Evolutionary conservation across 2,888 invertebrate genomes (phyloP).

Genomic region (Cacoxenus indagator): DNA sequence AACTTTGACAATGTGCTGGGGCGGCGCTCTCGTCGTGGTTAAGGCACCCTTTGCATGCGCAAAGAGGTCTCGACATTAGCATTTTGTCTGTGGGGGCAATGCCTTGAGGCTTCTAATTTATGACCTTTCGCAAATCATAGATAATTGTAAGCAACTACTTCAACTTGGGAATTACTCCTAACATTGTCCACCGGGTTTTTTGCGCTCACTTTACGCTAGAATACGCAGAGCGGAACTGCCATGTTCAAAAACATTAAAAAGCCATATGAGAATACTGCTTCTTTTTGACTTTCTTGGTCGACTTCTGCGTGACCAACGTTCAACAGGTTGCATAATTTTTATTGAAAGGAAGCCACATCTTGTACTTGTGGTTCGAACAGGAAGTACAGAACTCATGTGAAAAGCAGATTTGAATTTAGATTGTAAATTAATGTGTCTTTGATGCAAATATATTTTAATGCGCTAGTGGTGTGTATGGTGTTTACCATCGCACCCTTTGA

Average conservation of each 20-base stretch:
- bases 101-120: slow-evolving; percentile 14
- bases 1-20: slow-evolving; percentile 12
- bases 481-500: no score
- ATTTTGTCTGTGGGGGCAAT: slow-evolving; percentile 10
- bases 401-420: not conserved
- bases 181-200: not conserved
- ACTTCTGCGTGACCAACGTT: slow-evolving; percentile 5
- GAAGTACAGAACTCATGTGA: slow-evolving; percentile 12
- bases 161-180: not conserved
- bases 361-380: not conserved
- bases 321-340: slow-evolving; percentile 16
- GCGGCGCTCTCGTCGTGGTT: not conserved
- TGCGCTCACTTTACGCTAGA: slow-evolving; percentile 3
- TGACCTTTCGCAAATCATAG: slow-evolving; percentile 19
- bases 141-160: slow-evolving; percentile 5
- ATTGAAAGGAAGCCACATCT: not conserved
- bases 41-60: not conserved
- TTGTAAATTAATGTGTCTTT: slow-evolving; percentile 13
- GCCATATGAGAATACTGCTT: not conserved
- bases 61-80: not conserved
- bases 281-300: not conserved
- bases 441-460: slow-evolving; percentile 12
- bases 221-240: slow-evolving; percentile 11
- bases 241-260: slow-evolving; percentile 8
- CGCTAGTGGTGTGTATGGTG: not conserved